Base-by-base conservation (phyloP, 1,140 invertebrate species). In the Holcopasites calliopsidis region DNA sequence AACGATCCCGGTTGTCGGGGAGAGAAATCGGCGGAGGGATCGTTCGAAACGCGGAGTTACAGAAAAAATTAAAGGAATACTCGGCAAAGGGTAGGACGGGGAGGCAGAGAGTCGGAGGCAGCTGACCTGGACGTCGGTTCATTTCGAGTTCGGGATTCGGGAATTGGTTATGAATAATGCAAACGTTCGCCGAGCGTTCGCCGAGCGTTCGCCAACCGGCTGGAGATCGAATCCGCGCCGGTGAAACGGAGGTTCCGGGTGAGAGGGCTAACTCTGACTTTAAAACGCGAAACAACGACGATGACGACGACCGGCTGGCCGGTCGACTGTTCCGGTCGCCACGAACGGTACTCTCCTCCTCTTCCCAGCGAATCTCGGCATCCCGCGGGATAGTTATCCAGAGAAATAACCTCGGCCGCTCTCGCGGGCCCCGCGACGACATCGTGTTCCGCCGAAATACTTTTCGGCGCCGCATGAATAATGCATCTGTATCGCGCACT, bases 81-180 rank as follows among this genome's bases (percentile, higher is more conserved):
- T 21, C 80, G 65, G 71, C 76, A 54, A 61, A 55, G 57, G 62
- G 16, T 33, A 38, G 47, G 31, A 54, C 47, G 33, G 47, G 18
- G 42, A 11, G 18, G 35, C 61, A 18, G n/a, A 44, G 11, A 28
- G 35, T 57, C 54, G 49, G 49, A 75, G 62, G 55, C 75, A 79
- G 80, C 76, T 74, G 76, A 86, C 77, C 83, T 69, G 77, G 50
- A 79, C 66, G 84, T 52, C 65, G 83, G 75, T 80, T 85, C 84
- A 80, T 85, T 85, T 85, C 76, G 72, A 85, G 77, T 85, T 82
- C 55, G 62, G 78, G 77, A 85, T 85, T 85, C 77, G 80, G 84
- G 84, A 85, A 85, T 85, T 85, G 83, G 84, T 85, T 85, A 85
- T 85, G 84, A 85, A 85, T 85, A 85, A 85, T 85, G 84, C 83